phyloP scores from a whole-genome alignment of 1,140 invertebrate species.

The Cecropterus lyciades region DNA sequence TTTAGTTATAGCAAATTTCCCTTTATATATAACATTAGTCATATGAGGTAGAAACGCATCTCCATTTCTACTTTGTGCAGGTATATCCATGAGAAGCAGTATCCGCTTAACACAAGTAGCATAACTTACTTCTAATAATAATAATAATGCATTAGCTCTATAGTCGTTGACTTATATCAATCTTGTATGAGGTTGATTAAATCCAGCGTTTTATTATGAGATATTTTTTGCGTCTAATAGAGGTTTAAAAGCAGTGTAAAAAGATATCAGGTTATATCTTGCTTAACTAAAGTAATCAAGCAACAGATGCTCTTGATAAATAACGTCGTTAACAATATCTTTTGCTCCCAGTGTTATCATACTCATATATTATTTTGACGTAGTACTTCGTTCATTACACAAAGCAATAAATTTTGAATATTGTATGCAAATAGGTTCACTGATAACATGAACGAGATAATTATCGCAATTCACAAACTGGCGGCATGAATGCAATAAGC shows the following conservation, averaged over 20 bases:
- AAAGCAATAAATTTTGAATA: slow-evolving; percentile 34
- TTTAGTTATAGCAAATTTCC: too few relatives aligned
- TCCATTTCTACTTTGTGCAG: too few relatives aligned
- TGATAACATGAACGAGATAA: slow-evolving; percentile 30
- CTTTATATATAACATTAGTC: too few relatives aligned
- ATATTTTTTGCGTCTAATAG: not conserved
- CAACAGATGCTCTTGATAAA: slow-evolving; percentile 14
- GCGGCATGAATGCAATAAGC: slow-evolving; percentile 19
- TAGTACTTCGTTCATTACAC: slow-evolving; percentile 32
- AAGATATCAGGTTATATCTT: slow-evolving; percentile 6
- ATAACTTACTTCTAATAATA: too few relatives aligned
- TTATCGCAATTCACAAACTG: slow-evolving; percentile 30
- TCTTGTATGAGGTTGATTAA: too few relatives aligned
- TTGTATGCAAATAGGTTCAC: slow-evolving; percentile 34
- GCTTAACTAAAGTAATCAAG: not conserved
- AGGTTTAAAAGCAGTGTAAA: not conserved
- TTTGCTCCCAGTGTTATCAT: slow-evolving; percentile 17
- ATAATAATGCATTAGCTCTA: too few relatives aligned
- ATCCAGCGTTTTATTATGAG: too few relatives aligned
- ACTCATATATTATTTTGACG: slow-evolving; percentile 23
- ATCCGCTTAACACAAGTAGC: too few relatives aligned
- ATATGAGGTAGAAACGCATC: too few relatives aligned
- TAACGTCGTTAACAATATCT: slow-evolving; percentile 14
- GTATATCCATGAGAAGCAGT: too few relatives aligned
- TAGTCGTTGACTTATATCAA: too few relatives aligned